These are phyloP conservation scores for Pelecanoides urinatrix DNA, from an alignment of 2,113 vertebrate species.

Conservation along the genomic window DNA sequence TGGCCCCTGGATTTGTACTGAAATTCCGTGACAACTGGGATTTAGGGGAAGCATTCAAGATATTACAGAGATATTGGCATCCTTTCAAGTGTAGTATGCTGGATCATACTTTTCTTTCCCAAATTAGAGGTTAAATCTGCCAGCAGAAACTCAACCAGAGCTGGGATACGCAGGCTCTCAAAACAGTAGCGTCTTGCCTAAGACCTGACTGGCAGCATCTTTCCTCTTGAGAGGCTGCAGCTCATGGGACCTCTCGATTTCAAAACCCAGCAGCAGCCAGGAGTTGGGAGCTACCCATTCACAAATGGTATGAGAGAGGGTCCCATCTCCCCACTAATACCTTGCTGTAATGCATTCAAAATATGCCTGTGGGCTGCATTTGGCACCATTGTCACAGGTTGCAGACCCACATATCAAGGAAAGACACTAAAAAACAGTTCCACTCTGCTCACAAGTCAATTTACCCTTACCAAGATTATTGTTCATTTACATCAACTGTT, in stretches of 20 bases:
- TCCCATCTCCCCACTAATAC: background rate
- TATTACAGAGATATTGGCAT: background rate
- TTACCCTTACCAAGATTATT: background rate
- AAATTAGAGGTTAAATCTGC: constrained; percentile 4
- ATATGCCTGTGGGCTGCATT: background rate
- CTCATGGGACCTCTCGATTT: background rate
- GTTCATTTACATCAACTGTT: background rate
- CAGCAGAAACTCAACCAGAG: background rate
- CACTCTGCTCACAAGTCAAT: background rate
- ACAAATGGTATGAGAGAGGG: background rate
- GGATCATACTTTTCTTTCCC: background rate
- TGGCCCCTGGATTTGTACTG: background rate
- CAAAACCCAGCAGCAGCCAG: background rate
- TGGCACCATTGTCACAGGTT: background rate
- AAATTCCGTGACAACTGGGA: background rate
- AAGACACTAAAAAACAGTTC: background rate
- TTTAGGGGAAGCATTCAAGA: background rate
- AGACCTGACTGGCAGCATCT: background rate
- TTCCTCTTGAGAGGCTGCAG: background rate
- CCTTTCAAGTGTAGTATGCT: background rate
- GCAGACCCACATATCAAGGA: background rate
- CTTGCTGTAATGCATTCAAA: background rate
- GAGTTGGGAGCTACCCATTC: background rate
- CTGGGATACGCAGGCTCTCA: background rate
- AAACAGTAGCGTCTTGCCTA: background rate